Evolutionary conservation across 2,113 vertebrate genomes (phyloP).

Genomic region (Psettodes erumei): DNA sequence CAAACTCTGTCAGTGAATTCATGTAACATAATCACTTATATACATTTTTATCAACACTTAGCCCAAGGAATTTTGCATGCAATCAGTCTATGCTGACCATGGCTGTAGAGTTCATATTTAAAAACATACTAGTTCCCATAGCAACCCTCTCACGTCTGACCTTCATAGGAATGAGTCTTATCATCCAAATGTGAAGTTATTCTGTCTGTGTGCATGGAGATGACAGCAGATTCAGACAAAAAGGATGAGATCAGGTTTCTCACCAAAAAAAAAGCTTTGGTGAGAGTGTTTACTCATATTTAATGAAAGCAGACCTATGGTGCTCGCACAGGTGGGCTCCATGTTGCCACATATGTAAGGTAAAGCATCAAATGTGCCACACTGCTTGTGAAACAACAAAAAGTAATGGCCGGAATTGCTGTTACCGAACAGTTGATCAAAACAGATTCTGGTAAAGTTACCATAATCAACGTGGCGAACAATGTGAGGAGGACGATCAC

Average conservation of each 20-base stretch:
- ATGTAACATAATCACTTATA: constrained; percentile 6
- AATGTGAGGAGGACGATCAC: too few relatives aligned
- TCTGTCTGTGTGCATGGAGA: constrained; percentile 15
- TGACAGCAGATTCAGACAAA: constrained; percentile 13
- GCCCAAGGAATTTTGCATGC: constrained; percentile 20
- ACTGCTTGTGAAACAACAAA: not conserved
- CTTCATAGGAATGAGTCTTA: constrained; percentile 49
- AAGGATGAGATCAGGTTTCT: not conserved
- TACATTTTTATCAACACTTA: not conserved
- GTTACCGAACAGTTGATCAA: not conserved
- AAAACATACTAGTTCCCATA: constrained; percentile 63
- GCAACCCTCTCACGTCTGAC: constrained; percentile 62
- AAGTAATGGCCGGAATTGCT: not conserved
- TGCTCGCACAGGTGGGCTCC: constrained; percentile 16
- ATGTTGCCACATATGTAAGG: constrained; percentile 4
- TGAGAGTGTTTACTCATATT: constrained; percentile 13
- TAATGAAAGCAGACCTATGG: constrained; percentile 15
- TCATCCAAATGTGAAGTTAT: constrained; percentile 40
- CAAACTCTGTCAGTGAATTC: not conserved
- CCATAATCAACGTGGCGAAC: too few relatives aligned
- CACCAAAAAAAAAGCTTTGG: not conserved
- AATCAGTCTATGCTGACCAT: constrained; percentile 6
- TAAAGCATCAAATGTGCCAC: constrained; percentile 9
- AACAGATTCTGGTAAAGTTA: not conserved
- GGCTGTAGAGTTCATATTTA: constrained; percentile 15